Evolutionary conservation across 2,113 vertebrate genomes (phyloP).

Genomic region (Archocentrus centrarchus): DNA sequence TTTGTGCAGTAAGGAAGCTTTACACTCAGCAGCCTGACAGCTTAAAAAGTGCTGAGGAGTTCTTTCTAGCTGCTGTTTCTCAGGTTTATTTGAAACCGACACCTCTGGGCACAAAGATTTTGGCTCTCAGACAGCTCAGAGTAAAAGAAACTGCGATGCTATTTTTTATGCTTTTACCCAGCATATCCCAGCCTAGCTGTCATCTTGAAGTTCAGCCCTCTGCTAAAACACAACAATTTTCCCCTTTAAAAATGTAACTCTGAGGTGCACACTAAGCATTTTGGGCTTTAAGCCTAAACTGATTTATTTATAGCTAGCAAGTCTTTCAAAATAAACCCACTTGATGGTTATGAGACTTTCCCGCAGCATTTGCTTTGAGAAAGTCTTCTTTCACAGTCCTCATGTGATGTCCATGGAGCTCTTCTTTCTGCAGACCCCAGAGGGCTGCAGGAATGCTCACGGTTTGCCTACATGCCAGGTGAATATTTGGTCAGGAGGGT

Average conservation of each 20-base stretch:
- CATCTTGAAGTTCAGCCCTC: neutral
- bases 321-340: constrained; percentile 22
- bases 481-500: constrained; percentile 55
- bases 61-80: neutral
- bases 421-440: constrained; percentile 41
- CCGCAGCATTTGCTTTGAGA: constrained; percentile 6
- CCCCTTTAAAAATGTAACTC: neutral
- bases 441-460: constrained; percentile 47
- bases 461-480: constrained; percentile 40
- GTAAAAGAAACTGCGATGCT: neutral
- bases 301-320: constrained; percentile 21
- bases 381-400: constrained; percentile 43
- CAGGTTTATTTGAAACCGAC: neutral
- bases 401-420: constrained; percentile 41
- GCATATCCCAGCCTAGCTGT: neutral
- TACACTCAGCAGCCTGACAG: neutral
- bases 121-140: neutral
- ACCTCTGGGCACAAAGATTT: neutral
- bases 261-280: neutral
- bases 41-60: neutral
- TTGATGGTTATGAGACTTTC: neutral
- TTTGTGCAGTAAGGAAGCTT: no score
- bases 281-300: constrained; percentile 3
- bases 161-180: neutral
- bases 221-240: neutral